Evolutionary conservation across 92 coral and sea anemone species (phyloP), one percentile per base, ranked within the genome.

Genomic region (Bergia sp.): DNA sequence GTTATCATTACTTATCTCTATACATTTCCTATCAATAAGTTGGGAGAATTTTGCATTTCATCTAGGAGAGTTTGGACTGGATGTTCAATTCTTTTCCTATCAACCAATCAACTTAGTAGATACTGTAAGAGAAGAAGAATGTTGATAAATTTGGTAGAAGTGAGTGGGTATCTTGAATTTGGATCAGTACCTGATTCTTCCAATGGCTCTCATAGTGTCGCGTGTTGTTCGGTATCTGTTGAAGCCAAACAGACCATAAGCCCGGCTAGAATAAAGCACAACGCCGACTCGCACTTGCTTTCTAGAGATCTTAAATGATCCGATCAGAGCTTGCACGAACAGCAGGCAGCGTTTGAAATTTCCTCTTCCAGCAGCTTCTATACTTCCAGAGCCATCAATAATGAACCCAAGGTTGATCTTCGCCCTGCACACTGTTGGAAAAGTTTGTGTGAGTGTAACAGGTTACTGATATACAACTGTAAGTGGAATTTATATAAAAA

Each of bases 331-430:
- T 67, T 69, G 40, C 43, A 69, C 87, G 76, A 83, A 83, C 23
- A n/a, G 49, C 36, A 83, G 77, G 18, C 87, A 83, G 58, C 87
- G 87, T 37, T 83, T 42, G 64, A 83, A 83, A 12, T 83, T 83
- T 36, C 42, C 73, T 4, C 61, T 69, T 15, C 87, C 87, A 6
- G 82, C 18, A 2, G 82, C 82, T 79, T 79, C 82, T 16, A 83
- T 69, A 73, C 77, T 69, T 23, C 77, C 76, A 11, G 87, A 83
- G 73, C 87, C 87, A 73, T 83, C 87, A 72, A 83, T 44, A 45
- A 83, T 12, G 41, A 83, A 83, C 29, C 43, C 87, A 44, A 83
- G 50, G 21, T 83, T 83, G 77, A 83, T 49, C 82, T 66, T 83
- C 1, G 76, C 58, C 29, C 77, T 83, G 66, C 87, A 83, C 15